Evolutionary conservation across 2,113 vertebrate species (phyloP).

Genomic region (Cisticola juncidis): DNA sequence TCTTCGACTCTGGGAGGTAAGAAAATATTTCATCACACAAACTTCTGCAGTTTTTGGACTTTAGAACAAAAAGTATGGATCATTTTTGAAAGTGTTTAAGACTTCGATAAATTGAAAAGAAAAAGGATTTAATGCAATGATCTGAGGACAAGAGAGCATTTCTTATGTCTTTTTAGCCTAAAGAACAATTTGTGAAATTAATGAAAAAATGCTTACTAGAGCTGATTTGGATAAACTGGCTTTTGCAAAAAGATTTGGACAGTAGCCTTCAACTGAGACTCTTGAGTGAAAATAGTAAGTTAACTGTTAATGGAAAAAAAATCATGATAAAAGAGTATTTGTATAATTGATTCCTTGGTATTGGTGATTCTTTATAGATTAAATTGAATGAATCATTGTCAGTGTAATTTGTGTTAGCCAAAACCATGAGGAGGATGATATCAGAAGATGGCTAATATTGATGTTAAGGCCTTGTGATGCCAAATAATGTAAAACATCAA

Average conservation of each 20-base stretch:
- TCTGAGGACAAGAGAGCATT: not conserved
- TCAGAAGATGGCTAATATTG: not conserved
- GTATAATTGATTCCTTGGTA: not conserved
- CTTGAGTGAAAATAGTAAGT: not conserved
- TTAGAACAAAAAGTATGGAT: not conserved
- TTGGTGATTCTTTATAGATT: not conserved
- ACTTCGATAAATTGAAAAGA: not conserved
- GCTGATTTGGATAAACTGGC: not conserved
- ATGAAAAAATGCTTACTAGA: not conserved
- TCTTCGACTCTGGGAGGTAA: constrained; percentile 97
- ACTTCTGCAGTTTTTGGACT: not conserved
- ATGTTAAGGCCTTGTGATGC: not conserved
- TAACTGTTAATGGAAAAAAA: not conserved
- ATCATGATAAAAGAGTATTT: not conserved
- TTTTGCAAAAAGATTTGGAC: not conserved
- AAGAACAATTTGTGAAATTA: not conserved
- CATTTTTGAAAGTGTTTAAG: not conserved
- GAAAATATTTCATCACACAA: constrained; percentile 17
- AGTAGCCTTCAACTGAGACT: not conserved
- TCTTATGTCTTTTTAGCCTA: not conserved
- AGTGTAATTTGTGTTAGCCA: not conserved
- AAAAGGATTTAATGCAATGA: not conserved
- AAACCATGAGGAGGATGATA: not conserved
- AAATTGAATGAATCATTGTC: not conserved
- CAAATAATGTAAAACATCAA: not conserved